Base-by-base conservation (phyloP, 2,888 invertebrate species). In the Amphimallon solstitiale region DNA sequence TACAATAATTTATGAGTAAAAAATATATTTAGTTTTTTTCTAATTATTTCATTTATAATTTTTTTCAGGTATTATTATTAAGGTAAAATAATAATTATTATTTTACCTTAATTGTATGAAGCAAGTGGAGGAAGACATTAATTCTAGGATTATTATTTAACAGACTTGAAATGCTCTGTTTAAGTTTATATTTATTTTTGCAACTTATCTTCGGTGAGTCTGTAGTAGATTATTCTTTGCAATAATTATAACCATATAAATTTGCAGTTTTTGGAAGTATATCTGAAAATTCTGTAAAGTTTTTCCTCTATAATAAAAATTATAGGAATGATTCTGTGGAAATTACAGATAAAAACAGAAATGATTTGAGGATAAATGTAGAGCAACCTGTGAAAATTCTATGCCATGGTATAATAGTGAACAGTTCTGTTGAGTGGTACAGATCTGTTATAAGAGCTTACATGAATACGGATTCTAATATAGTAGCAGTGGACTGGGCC, bases 401-500 rank as follows among this genome's bases (percentile, higher is more conserved):
- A 14, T 66, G 66, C 37, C 66, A 66, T 37, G 66, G 66, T 21
- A 49, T 51, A 15, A 43, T 34, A 3, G 48, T 43, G 2, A 34
- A 40, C 51, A 54, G 60, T 37, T 35, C 60, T 19, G 34, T 61
- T 12, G 48, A 45, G 17, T 66, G 66, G 66, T 66, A 66, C 37
- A 37, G 17, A 21, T 21, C 61, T 12, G 7, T 61, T 12, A 61
- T 51, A 4, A 17, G 40, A 21, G 61, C 62, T n/a, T 66, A 66
- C 35, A 17, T 23, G 7, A 46, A 6, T 12, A 65, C 29, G 29
- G 46, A 51, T 23, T 45, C 51, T 45, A 43, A 60, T 14, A 29
- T 61, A 9, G 23, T 66, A 2, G 66, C 66, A 2, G 38, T 66
- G 23, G 59, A 65, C 38, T 66, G 66, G 66, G 34, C 40, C n/a